Percentiles rank a stretch among this genome's conserved stretches.
Conservation (phyloP, 2,888 invertebrate genomes). For the Euplagia quadripunctaria region DNA sequence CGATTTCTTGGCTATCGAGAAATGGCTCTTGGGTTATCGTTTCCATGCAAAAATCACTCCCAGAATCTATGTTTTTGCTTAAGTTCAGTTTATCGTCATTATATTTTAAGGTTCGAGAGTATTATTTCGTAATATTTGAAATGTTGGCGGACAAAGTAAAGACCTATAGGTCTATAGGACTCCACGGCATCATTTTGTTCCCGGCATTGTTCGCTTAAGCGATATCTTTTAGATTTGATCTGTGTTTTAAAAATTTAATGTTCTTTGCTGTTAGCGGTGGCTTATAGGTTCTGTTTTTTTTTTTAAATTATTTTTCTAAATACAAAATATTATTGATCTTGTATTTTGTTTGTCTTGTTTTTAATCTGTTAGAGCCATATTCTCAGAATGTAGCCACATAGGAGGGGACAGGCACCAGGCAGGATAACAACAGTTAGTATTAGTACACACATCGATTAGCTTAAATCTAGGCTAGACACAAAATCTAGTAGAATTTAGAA, state of each 20-base stretch:
- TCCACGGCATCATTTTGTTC: neutral
- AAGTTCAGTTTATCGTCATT: neutral
- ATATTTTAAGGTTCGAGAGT: neutral
- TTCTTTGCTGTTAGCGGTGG: too few species aligned
- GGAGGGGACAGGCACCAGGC: constrained; percentile 78
- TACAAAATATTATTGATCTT: neutral
- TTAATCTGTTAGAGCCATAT: constrained; percentile 62
- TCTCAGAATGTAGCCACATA: constrained; percentile 60
- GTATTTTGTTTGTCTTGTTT: neutral
- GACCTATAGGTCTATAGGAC: neutral
- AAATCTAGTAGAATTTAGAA: constrained; percentile 40
- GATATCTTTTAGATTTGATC: neutral
- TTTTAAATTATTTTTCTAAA: neutral
- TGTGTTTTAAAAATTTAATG: neutral
- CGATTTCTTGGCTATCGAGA: constrained; percentile 67
- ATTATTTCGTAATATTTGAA: too few species aligned
- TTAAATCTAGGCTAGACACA: constrained; percentile 50
- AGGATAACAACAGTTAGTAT: constrained; percentile 70
- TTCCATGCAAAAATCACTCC: neutral
- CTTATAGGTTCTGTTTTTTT: neutral
- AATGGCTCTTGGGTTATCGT: constrained; percentile 59
- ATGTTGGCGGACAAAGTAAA: neutral
- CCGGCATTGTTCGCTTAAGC: neutral
- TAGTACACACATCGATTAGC: constrained; percentile 49
- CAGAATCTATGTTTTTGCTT: neutral